Base-by-base conservation (phyloP, 2,113 vertebrate species). In the Alethe castanea region DNA sequence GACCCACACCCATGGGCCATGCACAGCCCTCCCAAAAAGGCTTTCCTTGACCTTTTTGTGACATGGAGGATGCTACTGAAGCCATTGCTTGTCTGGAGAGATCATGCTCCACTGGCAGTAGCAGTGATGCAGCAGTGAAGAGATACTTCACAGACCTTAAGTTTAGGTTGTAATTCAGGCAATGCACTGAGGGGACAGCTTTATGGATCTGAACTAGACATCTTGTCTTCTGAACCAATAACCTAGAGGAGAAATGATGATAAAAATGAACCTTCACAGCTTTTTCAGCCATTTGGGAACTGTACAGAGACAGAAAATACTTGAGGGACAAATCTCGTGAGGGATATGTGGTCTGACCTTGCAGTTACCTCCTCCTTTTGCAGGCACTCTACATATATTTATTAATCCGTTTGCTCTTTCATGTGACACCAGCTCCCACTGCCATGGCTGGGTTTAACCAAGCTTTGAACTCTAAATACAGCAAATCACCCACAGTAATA, bases 1-100 rank as follows among this genome's bases (percentile, higher is more conserved):
- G 10, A 70, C 18, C 7, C 47, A 38, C 1, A 1, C 3, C 29
- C 3, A 1, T 17, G 45, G 45, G 47, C 14, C 36, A 14, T 3
- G 33, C 50, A 25, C 11, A 50, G 31, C 66, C 31, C 36, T 79
- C 10, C 26, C 40, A 23, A 40, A 47, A 82, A 38, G 18, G 29
- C 12, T 19, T 38, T 62, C 67, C 48, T 48, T 44, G 67, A 7
- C 73, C 50, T 52, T 52, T 52, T 17, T 52, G 6, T 45, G 59
- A 54, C 73, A n/a, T 2, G 23, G 14, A 78, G 26, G 23, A 33
- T 3, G 4, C 44, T 19, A 14, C 26, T 31, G 45, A 26, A 24
- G 24, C 12, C 36, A 9, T 1, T 38, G 57, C 52, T 47, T 18
- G 14, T 35, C 47, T 3, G 3, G 11, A 60, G 13, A 22, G 15